Conservation (phyloP, 2,888 invertebrate genomes). For the Apamea crenata region DNA sequence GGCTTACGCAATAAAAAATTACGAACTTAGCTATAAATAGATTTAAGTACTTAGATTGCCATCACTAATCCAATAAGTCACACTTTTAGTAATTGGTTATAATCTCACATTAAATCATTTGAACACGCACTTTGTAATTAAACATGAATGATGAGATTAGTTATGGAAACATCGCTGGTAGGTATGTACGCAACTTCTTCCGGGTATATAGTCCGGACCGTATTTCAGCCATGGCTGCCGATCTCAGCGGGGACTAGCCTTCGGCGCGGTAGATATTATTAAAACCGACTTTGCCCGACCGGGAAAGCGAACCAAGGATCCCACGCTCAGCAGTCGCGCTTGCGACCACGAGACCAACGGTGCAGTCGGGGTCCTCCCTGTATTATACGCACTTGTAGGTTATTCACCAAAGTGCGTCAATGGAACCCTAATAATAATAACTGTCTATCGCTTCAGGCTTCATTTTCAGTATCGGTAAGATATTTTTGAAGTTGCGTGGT, state of each 20-base stretch:
- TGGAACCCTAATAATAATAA: not conserved
- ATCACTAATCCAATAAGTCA: constrained; percentile 19
- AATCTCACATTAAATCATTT: constrained; percentile 6
- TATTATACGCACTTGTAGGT: not conserved
- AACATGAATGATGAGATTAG: constrained; percentile 29
- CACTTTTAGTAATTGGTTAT: constrained; percentile 17
- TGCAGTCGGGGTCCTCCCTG: constrained; percentile 1
- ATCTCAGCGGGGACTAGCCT: too few relatives aligned
- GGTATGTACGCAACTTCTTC: constrained; percentile 24
- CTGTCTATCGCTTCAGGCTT: not conserved
- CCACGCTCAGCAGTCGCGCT: too few relatives aligned
- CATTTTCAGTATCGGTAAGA: not conserved
- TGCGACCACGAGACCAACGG: too few relatives aligned
- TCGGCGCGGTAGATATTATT: too few relatives aligned
- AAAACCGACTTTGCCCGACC: too few relatives aligned
- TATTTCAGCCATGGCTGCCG: too few relatives aligned
- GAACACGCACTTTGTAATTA: constrained; percentile 28
- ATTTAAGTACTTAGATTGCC: constrained; percentile 5
- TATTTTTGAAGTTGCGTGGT: constrained; percentile 2
- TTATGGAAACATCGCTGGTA: constrained; percentile 2
- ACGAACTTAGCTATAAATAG: not conserved
- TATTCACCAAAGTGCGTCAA: not conserved
- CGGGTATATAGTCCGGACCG: not conserved
- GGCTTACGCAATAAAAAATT: not conserved
- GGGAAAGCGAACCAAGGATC: too few relatives aligned